Conservation (phyloP, 2,113 vertebrate species). For the Haemorhous mexicanus region DNA sequence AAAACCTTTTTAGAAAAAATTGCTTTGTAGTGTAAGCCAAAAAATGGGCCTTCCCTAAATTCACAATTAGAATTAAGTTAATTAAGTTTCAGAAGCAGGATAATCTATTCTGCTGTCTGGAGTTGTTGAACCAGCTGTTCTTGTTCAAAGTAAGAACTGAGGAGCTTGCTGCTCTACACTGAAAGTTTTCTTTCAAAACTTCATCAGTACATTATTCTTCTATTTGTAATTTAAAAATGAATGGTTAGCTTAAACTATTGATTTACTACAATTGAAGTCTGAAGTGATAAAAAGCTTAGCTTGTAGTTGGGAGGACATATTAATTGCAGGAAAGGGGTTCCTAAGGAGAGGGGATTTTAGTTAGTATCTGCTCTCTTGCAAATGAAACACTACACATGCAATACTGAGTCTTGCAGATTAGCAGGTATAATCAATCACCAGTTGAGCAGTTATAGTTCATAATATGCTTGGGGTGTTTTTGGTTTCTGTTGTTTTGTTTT, state of each 20-base stretch:
- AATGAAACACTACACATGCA: background rate
- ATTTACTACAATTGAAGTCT: background rate
- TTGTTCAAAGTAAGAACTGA: background rate
- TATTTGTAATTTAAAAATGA: background rate
- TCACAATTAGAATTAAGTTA: slow-evolving; percentile 18
- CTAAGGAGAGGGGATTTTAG: background rate
- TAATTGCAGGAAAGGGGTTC: background rate
- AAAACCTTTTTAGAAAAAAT: slow-evolving; percentile 36
- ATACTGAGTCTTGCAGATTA: background rate
- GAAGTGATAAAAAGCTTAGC: background rate
- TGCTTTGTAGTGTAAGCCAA: slow-evolving; percentile 55
- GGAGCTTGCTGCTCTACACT: background rate
- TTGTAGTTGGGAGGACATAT: background rate
- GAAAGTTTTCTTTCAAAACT: background rate
- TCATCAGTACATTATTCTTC: background rate
- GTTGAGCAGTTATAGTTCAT: background rate
- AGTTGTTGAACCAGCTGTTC: background rate
- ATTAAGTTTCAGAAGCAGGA: slow-evolving; percentile 26
- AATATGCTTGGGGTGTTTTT: background rate
- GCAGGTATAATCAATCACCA: background rate
- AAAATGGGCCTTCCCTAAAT: slow-evolving; percentile 34
- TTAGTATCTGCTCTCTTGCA: background rate
- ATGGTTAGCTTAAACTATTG: background rate
- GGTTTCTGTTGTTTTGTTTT: background rate
- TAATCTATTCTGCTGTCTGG: background rate